These are phyloP conservation scores for Lymantria dispar DNA, from an alignment of 2,888 invertebrate genomes.

Conservation along the genomic window DNA sequence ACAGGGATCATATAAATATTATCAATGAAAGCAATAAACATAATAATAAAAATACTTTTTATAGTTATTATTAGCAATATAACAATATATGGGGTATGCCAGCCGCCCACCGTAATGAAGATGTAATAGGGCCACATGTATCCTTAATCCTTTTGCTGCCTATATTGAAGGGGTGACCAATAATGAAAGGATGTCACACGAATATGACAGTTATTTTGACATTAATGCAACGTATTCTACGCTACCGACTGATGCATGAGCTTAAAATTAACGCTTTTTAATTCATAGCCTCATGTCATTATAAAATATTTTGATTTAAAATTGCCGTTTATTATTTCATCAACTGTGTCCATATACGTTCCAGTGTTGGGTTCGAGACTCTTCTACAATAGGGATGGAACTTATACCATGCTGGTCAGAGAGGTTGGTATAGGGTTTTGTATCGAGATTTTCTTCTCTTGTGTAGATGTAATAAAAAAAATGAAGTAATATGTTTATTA, in stretches of 20 bases:
- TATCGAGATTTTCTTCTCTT: too few relatives aligned
- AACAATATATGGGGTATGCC: conserved; percentile 59
- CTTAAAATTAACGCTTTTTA: conserved; percentile 49
- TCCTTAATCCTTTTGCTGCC: conserved; percentile 67
- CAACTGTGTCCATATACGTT: too few relatives aligned
- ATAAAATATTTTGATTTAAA: conserved; percentile 1
- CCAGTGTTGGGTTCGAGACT: too few relatives aligned
- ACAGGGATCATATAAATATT: conserved; percentile 68
- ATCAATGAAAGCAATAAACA: conserved; percentile 67
- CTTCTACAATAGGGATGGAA: too few relatives aligned
- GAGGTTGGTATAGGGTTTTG: too few relatives aligned
- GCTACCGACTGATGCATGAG: conserved; percentile 41
- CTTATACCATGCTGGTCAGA: too few relatives aligned
- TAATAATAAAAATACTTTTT: conserved; percentile 71
- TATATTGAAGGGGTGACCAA: conserved; percentile 62
- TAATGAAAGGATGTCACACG: conserved; percentile 75
- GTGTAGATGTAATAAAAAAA: too few relatives aligned
- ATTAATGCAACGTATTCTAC: conserved; percentile 74
- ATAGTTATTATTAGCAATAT: conserved; percentile 57
- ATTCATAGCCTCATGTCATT: conserved; percentile 21
- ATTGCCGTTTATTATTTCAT: not conserved
- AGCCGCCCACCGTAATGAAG: conserved; percentile 81
- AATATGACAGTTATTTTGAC: conserved; percentile 82
- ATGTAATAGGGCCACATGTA: conserved; percentile 75
- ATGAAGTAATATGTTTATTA: too few relatives aligned